A percentile compares a stretch with the other conserved stretches of the same genome.
Conservation (phyloP, 2,113 vertebrate species). For the Argyrosomus japonicus region DNA sequence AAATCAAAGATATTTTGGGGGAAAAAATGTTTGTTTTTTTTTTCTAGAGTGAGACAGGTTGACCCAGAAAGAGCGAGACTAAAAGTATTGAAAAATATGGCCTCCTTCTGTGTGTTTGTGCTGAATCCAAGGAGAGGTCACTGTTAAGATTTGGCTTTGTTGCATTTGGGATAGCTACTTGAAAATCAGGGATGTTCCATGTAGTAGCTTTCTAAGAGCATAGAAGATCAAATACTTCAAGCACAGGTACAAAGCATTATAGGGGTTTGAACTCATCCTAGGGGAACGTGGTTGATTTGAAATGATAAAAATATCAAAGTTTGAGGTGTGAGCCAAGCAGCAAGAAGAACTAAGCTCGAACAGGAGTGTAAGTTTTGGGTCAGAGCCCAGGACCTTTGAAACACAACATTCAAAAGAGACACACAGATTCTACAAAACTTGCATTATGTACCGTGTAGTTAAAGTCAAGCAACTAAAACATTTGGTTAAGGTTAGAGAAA, state of each 20-base stretch:
- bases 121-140: constrained; percentile 28
- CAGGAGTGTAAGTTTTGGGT: constrained; percentile 13
- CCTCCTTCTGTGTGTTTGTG: background rate
- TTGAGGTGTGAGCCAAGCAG: constrained; percentile 56
- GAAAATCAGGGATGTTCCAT: constrained; percentile 54
- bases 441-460: background rate
- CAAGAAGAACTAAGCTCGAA: constrained; percentile 33
- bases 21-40: too few species aligned
- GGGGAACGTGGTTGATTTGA: constrained; percentile 59
- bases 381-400: constrained; percentile 20
- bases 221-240: constrained; percentile 80
- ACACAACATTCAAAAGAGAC: background rate
- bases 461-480: background rate
- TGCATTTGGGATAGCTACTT: constrained; percentile 58
- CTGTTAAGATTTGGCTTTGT: constrained; percentile 34
- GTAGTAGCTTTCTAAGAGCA: constrained; percentile 75
- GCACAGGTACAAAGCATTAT: constrained; percentile 70
- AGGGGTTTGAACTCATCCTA: constrained; percentile 73
- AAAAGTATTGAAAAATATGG: background rate
- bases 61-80: background rate
- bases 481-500: background rate
- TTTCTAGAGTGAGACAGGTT: background rate
- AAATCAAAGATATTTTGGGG: too few species aligned
- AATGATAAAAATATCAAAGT: constrained; percentile 75
- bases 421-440: background rate